Evolutionary conservation across 2,888 invertebrate species (phyloP), one percentile per base, ranked within the genome.

Genomic region (Ophion slaviceki): DNA sequence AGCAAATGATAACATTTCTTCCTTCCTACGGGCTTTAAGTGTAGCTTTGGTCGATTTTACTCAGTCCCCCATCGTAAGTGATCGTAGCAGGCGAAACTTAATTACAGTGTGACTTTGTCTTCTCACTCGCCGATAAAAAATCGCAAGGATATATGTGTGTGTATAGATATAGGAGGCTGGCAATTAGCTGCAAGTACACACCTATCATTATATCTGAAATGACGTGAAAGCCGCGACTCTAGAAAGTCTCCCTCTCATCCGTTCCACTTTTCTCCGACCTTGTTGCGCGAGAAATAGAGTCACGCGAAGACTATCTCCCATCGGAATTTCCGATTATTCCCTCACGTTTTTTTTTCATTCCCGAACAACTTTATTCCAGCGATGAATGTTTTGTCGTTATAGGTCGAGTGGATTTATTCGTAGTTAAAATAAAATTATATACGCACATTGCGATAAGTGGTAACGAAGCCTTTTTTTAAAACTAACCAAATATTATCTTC

Each of bases 251-350:
- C 64, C 40, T 74, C 75, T 61, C 75, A 67, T 75, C 68, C 81
- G 77, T 81, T 78, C 78, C 57, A 72, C 77, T 81, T 85, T 85
- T 85, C 81, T 70, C 75, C 74, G 85, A 81, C 85, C 85, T 85
- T 85, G 81, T 81, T 81, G 77, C 68, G 57, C 68, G 59, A 78
- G 36, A 57, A 81, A 64, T 53, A 72, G 47, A 45, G 28, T 66
- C 80, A 67, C 59, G 45, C 76, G 61, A 79, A 40, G 36, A 61
- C 40, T 24, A 47, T 70, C 68, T 67, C 17, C 40, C 57, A 11
- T 20, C 24, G 11, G n/a, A 67, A 68, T 79, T 70, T 28, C 36
- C 61, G 32, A 74, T 47, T 36, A 61, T 74, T 67, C 0, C 45
- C n/a, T 36, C 53, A 14, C 36, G 6, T 20, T 28, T 53, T 32